These are phyloP conservation scores for Papilio polytes DNA, from an alignment of 1,140 invertebrate genomes.

Conservation along the genomic window DNA sequence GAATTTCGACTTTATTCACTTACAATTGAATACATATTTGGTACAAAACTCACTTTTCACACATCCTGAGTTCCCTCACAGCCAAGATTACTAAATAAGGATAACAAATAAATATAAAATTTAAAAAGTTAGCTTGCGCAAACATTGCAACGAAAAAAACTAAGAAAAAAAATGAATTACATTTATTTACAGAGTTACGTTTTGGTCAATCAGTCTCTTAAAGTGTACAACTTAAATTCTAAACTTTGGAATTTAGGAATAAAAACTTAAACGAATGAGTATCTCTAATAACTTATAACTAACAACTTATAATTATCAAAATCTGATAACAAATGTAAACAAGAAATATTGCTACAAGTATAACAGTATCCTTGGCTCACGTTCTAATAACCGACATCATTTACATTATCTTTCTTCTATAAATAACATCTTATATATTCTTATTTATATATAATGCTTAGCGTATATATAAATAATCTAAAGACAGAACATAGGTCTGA, in stretches of 20 bases:
- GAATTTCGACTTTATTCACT: constrained; percentile 11
- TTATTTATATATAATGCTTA: too few relatives aligned
- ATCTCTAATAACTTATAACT: constrained; percentile 40
- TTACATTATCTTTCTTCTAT: not conserved
- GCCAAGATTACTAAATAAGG: constrained; percentile 52
- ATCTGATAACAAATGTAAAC: constrained; percentile 8
- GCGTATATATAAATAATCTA: too few relatives aligned
- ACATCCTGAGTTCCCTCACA: constrained; percentile 64
- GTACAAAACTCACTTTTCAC: constrained; percentile 57
- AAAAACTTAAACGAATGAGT: constrained; percentile 48
- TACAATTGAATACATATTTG: constrained; percentile 49
- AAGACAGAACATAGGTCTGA: too few relatives aligned
- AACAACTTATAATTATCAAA: not conserved
- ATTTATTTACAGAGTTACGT: constrained; percentile 47
- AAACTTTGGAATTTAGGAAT: constrained; percentile 52
- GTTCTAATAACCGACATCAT: not conserved
- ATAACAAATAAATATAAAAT: constrained; percentile 46
- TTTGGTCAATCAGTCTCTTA: constrained; percentile 60
- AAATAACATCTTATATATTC: not conserved
- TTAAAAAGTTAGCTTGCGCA: not conserved
- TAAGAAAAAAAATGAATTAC: constrained; percentile 41
- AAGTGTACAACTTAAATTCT: constrained; percentile 48
- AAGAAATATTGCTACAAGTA: constrained; percentile 26
- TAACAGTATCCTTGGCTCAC: constrained; percentile 25
- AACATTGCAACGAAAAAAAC: constrained; percentile 2